Conservation (phyloP, 2,888 invertebrate species). For the Drosophila lacicola region DNA sequence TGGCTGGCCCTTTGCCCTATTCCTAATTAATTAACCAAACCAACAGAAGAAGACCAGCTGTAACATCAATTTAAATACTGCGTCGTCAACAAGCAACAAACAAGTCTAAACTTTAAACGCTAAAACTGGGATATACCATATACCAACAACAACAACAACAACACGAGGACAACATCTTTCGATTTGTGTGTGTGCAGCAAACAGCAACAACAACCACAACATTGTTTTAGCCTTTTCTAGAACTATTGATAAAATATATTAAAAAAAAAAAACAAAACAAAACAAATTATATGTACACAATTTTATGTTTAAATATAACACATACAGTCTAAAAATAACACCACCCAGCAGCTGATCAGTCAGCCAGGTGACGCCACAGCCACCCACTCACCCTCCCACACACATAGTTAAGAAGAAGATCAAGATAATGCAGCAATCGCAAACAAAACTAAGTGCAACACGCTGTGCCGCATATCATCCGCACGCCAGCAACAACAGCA, state of each 20-base stretch:
- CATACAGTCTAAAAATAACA: slow-evolving; percentile 40
- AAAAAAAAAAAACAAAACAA: slow-evolving; percentile 67
- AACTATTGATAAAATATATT: slow-evolving; percentile 83
- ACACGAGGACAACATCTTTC: slow-evolving; percentile 54
- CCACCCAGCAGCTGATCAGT: slow-evolving; percentile 31
- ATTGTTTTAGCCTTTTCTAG: slow-evolving; percentile 84
- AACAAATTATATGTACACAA: slow-evolving; percentile 68
- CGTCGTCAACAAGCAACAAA: slow-evolving; percentile 78
- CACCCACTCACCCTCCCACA: not conserved
- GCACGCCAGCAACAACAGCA: slow-evolving; percentile 17
- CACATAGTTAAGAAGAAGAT: not conserved
- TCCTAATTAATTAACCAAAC: slow-evolving; percentile 33
- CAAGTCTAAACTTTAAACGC: slow-evolving; percentile 55
- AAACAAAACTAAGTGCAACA: slow-evolving; percentile 2
- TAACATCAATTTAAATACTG: slow-evolving; percentile 64
- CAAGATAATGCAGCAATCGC: slow-evolving; percentile 18
- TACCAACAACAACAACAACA: slow-evolving; percentile 34
- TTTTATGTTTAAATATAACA: slow-evolving; percentile 73
- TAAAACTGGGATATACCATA: slow-evolving; percentile 44
- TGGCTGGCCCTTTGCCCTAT: slow-evolving; percentile 33
- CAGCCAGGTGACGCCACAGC: slow-evolving; percentile 18
- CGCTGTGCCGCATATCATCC: slow-evolving; percentile 4
- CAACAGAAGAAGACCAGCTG: slow-evolving; percentile 33
- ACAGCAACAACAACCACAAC: slow-evolving; percentile 51
- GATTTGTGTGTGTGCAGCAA: slow-evolving; percentile 50